Evolutionary conservation across 2,888 invertebrate species (phyloP), one percentile per base, ranked within the genome.

Genomic region (Drosophila neutralis): DNA sequence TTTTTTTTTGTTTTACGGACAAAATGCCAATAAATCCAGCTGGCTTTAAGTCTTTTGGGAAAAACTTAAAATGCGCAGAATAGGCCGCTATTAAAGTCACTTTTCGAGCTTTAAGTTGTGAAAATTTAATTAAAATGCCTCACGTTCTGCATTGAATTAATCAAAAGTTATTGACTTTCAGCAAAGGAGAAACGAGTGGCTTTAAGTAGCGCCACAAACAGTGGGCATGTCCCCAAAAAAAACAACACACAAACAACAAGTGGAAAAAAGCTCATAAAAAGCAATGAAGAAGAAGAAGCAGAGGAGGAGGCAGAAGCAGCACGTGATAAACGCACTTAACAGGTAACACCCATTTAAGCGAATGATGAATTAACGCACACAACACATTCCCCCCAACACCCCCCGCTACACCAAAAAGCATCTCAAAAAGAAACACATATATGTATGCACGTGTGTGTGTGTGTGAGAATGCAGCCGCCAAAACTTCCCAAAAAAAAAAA

Each of bases 311-410:
- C 11, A 71, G 52, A 59, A 66, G 70, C 86, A 86, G 89, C 90
- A 87, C 90, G 87, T 87, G 91, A 91, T 91, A 88, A 90, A 87
- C 87, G 87, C 88, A 85, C 86, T 91, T 91, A 91, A 89, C 91
- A 91, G 89, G 90, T 87, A 84, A 85, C 89, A 80, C 90, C 91
- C 85, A 91, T 90, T 87, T 89, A 78, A 73, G 65, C 61, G 78
- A 69, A 82, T 87, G 87, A 87, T 87, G 90, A 83, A 87, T 87
- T 82, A 82, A 76, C 73, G 60, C 74, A 84, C 52, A 61, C 51
- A 45, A 24, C 15, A 45, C 21, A 45, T 2, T 2, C n/a, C n/a
- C 11, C 5, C 0, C 6, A 3, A 6, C 42, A 13, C 15, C 35
- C 21, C 21, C 21, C 21, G 21, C 21, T 21, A 21, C 21, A 24